phyloP scores from a whole-genome alignment of 2,797 vertebrate species.

The Sardinella longiceps region DNA sequence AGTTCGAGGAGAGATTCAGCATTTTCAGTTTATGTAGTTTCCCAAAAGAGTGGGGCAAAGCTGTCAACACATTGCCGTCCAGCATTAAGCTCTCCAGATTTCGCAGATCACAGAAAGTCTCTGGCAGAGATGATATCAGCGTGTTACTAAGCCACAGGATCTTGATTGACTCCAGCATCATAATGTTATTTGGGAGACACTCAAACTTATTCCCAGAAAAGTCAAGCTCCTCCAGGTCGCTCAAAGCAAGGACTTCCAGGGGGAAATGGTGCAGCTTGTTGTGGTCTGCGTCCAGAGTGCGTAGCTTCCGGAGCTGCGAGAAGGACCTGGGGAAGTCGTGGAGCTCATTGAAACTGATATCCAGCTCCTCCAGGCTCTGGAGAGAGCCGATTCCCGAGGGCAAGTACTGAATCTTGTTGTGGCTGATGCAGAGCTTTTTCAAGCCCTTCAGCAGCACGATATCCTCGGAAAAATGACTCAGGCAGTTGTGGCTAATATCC shows the following conservation, averaged over 20 bases:
- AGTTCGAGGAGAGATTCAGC: conserved; percentile 94
- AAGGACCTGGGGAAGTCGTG: conserved; percentile 79
- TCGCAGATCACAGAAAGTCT: conserved; percentile 83
- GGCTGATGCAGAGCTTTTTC: conserved; percentile 91
- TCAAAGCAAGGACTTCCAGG: conserved; percentile 79
- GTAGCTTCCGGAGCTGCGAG: conserved; percentile 77
- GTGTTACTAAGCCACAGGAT: conserved; percentile 95
- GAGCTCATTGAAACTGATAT: conserved; percentile 94
- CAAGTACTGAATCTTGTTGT: conserved; percentile 88
- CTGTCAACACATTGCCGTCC: conserved; percentile 84
- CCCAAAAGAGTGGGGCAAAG: conserved; percentile 81
- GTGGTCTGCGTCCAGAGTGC: conserved; percentile 92
- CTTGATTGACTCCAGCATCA: conserved; percentile 80
- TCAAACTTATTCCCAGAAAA: conserved; percentile 87
- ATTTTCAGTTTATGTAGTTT: conserved; percentile 87
- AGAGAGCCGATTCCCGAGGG: conserved; percentile 80
- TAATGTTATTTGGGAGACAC: conserved; percentile 81
- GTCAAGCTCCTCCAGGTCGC: conserved; percentile 91
- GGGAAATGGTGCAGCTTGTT: conserved; percentile 91
- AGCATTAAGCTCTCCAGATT: conserved; percentile 96
- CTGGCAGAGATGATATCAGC: conserved; percentile 78
- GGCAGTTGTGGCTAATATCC: conserved; percentile 92
- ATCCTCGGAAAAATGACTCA: conserved; percentile 79
- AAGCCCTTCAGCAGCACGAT: conserved; percentile 80
- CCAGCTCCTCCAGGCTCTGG: conserved; percentile 87